These are phyloP conservation scores for Dicrurus megarhynchus DNA, from an alignment of 2,113 vertebrate genomes.

Conservation along the genomic window DNA sequence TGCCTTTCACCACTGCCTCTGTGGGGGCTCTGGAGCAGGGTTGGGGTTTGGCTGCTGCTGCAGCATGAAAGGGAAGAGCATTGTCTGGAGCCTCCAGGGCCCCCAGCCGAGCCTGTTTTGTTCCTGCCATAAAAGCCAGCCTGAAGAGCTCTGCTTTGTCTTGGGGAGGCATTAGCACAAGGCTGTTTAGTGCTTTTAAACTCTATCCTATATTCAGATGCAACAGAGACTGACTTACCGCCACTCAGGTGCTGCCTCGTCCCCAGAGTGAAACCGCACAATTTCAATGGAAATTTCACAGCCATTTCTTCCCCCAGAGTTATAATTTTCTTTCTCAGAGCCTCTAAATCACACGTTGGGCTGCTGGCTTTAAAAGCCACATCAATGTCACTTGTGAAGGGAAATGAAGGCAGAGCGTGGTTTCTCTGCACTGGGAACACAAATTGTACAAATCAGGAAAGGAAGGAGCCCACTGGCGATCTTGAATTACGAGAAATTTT, in stretches of 20 bases:
- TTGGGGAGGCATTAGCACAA: not conserved
- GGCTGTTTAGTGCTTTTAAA: slow-evolving; percentile 10
- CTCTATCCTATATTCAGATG: not conserved
- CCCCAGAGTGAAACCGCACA: not conserved
- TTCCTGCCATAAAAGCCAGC: not conserved
- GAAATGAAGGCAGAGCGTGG: not conserved
- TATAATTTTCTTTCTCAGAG: slow-evolving; percentile 26
- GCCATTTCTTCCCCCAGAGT: not conserved
- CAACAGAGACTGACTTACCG: not conserved
- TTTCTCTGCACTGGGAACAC: not conserved
- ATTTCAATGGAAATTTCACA: slow-evolving; percentile 18
- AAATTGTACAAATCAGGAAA: not conserved
- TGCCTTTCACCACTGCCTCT: not conserved
- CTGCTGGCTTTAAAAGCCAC: slow-evolving; percentile 39
- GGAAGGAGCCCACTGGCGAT: not conserved
- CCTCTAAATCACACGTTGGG: slow-evolving; percentile 16
- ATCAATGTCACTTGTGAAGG: not conserved
- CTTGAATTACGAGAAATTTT: slow-evolving; percentile 26
- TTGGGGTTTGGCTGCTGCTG: not conserved
- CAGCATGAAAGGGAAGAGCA: not conserved
- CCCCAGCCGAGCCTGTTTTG: not conserved
- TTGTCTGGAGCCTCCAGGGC: not conserved
- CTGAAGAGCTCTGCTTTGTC: slow-evolving; percentile 22
- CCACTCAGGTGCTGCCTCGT: not conserved
- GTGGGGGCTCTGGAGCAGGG: fast-evolving